These are phyloP conservation scores for Amazona vittata DNA, from an alignment of 2,113 vertebrate species.

Conservation along the genomic window DNA sequence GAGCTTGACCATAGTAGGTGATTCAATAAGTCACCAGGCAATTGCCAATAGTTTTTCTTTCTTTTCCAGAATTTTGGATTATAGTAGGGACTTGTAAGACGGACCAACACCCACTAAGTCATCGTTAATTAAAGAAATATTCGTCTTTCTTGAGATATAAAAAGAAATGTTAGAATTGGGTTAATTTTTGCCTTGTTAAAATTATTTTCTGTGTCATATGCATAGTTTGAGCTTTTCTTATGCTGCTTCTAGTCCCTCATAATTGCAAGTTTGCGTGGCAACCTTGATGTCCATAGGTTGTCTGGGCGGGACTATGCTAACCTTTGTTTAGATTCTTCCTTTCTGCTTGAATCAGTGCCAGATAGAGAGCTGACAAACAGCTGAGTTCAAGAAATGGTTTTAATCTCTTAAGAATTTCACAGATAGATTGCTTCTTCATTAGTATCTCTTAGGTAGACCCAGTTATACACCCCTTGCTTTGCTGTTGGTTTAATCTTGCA, in stretches of 20 bases:
- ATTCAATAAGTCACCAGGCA: background rate
- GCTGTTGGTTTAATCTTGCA: background rate
- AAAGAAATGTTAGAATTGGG: background rate
- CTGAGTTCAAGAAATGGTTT: background rate
- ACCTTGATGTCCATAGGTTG: background rate
- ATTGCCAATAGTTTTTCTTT: background rate
- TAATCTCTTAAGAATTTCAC: background rate
- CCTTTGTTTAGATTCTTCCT: background rate
- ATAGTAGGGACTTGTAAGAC: too few relatives aligned
- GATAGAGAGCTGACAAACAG: background rate
- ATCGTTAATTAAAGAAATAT: too few relatives aligned
- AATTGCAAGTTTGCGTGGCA: background rate
- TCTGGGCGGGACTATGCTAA: background rate
- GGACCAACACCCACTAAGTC: too few relatives aligned
- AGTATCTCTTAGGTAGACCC: background rate
- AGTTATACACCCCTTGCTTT: background rate
- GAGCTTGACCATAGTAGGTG: background rate
- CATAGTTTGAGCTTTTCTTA: background rate
- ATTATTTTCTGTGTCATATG: background rate
- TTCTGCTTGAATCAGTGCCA: background rate
- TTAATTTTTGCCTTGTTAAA: background rate
- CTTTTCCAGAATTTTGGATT: background rate
- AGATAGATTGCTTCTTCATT: background rate
- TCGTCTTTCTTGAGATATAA: too few relatives aligned
- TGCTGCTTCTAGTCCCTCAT: background rate